phyloP scores from a whole-genome alignment of 2,888 invertebrate genomes.

The Melieria omissa region DNA sequence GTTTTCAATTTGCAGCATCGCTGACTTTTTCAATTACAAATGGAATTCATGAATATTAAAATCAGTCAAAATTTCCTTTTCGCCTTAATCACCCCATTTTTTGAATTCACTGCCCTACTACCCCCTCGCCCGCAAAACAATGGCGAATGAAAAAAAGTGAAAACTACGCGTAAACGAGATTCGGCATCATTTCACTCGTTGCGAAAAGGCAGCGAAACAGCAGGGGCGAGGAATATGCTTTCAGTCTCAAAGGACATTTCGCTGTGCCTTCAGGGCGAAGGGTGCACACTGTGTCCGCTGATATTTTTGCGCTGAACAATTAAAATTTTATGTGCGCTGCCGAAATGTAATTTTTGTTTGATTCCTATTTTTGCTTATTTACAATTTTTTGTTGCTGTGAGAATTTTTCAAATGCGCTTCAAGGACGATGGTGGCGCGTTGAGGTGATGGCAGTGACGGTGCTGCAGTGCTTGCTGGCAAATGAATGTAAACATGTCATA shows the following conservation, averaged over 20 bases:
- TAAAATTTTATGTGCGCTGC: not conserved
- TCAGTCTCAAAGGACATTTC: slow-evolving; percentile 5
- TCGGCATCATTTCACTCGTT: slow-evolving; percentile 31
- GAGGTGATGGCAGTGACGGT: not conserved
- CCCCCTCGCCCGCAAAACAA: slow-evolving; percentile 9
- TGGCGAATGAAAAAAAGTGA: slow-evolving; percentile 22
- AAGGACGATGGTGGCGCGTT: not conserved
- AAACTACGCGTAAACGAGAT: slow-evolving; percentile 32
- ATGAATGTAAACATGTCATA: slow-evolving; percentile 37
- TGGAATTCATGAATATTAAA: slow-evolving; percentile 34
- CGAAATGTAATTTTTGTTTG: not conserved
- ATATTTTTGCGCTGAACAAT: not conserved
- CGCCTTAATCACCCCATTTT: not conserved
- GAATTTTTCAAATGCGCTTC: not conserved
- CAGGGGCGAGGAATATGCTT: not conserved
- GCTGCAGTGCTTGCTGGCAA: not conserved
- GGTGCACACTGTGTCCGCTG: not conserved
- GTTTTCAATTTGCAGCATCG: slow-evolving; percentile 41
- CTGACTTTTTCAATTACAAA: slow-evolving; percentile 42
- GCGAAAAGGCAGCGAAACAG: not conserved
- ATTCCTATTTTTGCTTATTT: not conserved
- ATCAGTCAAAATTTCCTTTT: slow-evolving; percentile 20
- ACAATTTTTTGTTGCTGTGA: slow-evolving; percentile 2
- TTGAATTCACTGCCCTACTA: not conserved
- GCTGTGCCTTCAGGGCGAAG: slow-evolving; percentile 6